Conservation (phyloP, 2,113 vertebrate genomes). For the Silurus asotus region DNA sequence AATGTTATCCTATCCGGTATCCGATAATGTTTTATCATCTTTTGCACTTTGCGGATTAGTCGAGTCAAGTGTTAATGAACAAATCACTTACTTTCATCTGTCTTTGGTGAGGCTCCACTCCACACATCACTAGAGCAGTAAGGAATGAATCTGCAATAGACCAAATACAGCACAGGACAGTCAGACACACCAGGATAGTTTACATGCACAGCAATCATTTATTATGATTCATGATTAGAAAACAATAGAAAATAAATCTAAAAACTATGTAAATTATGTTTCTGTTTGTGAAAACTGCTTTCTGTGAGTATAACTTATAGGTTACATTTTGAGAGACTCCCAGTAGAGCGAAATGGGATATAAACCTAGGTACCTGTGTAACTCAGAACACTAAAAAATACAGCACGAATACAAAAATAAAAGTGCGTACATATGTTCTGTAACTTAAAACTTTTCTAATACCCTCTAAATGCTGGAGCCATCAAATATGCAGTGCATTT, state of each 20-base stretch:
- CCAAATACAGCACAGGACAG: background rate
- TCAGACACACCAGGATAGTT: background rate
- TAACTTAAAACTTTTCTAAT: background rate
- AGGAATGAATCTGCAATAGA: constrained; percentile 83
- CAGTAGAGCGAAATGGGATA: background rate
- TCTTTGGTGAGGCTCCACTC: constrained; percentile 89
- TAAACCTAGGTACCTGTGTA: background rate
- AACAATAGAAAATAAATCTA: background rate
- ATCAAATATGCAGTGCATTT: background rate
- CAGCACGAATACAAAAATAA: background rate
- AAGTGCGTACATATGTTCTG: background rate
- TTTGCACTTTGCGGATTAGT: background rate
- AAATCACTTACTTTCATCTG: constrained; percentile 84
- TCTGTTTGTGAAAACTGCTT: too few species aligned
- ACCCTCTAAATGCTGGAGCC: background rate
- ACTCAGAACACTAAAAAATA: background rate
- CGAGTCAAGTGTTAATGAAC: background rate
- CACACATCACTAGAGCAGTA: constrained; percentile 99
- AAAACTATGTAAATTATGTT: background rate
- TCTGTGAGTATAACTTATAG: background rate
- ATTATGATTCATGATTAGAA: background rate
- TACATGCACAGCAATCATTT: background rate
- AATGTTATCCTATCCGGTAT: background rate
- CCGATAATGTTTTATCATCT: background rate
- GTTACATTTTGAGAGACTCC: background rate